Base-by-base conservation (phyloP, 2,113 vertebrate species). In the Rhombomys opimus region DNA sequence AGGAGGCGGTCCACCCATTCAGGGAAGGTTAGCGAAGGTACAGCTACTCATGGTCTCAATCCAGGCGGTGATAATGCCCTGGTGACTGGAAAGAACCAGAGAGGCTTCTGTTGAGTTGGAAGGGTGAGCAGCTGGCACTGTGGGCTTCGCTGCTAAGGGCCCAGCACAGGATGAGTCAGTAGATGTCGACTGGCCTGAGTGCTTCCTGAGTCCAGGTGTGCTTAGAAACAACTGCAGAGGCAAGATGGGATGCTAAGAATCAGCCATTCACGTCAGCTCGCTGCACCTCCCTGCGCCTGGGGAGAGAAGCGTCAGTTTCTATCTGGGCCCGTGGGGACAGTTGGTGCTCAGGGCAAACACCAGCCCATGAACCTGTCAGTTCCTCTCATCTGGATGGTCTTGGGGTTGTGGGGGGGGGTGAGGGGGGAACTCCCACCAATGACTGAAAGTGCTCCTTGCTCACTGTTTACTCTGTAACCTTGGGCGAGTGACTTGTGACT, bases 181-280 rank as follows among this genome's bases (percentile, higher is more conserved):
- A 75, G 35, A 27, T 13, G 22, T 30, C 41, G 54, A 73, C 65
- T 67, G 59, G 72, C 23, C 67, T 73, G 35, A 67, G 52, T 30
- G 63, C 20, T 25, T 54, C 38, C 68, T 6, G 0, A 4, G 65
- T 73, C 85, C 59, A 46, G 30, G 18, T 4, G 9, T n/a, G 30
- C 61, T 70, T 61, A 73, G 80, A 63, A n/a, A 27, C 20, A 67
- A 50, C 78, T 65, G n/a, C 18, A 10, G 63, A 80, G 65, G 35
- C 15, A 0, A 17, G 6, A 9, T 8, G 2, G 13, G 41, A 38
- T 11, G 8, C 2, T 32, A 54, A 63, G 7, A 18, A 17, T 2
- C 6, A 54, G 84, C 35, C 46, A 18, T 46, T 46, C 46, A 46
- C 5, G 46, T 46, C 46, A 46, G 46, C 46, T 46, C 46, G 5